These are phyloP conservation scores for Steinernema hermaphroditum DNA, from an alignment of 2,888 invertebrate species.

Conservation along the genomic window DNA sequence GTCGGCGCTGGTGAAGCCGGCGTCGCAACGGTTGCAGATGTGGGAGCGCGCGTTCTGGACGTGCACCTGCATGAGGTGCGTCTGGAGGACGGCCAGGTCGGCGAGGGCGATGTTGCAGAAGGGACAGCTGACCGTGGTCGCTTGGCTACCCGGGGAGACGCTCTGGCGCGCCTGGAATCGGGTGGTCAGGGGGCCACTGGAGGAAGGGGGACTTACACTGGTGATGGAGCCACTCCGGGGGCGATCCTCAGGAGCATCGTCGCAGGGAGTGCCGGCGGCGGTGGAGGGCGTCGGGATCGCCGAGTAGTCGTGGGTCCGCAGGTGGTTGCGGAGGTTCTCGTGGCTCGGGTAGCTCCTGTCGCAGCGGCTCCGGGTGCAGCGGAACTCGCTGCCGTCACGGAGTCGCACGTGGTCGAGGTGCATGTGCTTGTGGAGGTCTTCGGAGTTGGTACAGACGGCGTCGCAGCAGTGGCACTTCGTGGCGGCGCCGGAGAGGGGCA, in stretches of 20 bases:
- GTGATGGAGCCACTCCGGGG: slow-evolving; percentile 5
- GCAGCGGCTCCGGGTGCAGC: slow-evolving; percentile 53
- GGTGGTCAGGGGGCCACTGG: neutral
- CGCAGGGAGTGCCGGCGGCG: neutral
- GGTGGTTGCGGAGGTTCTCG: slow-evolving; percentile 55
- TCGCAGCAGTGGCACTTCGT: slow-evolving; percentile 30
- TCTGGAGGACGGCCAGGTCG: slow-evolving; percentile 39
- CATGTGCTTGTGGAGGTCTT: slow-evolving; percentile 51
- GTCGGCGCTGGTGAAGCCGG: slow-evolving; percentile 70
- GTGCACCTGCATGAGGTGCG: slow-evolving; percentile 46
- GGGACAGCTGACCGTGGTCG: neutral
- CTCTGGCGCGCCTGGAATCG: slow-evolving; percentile 12
- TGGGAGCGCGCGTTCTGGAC: slow-evolving; percentile 68
- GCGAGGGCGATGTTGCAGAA: slow-evolving; percentile 3
- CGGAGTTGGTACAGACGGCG: slow-evolving; percentile 31
- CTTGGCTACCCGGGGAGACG: neutral
- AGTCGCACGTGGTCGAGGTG: slow-evolving; percentile 62
- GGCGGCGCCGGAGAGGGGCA: slow-evolving; percentile 26
- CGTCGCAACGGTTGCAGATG: slow-evolving; percentile 70
- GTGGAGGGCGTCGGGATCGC: neutral
- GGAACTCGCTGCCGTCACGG: slow-evolving; percentile 60
- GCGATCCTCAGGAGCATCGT: slow-evolving; percentile 3
- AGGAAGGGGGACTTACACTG: neutral
- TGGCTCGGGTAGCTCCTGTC: slow-evolving; percentile 53
- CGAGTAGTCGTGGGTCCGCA: slow-evolving; percentile 48